A percentile compares a stretch with the other conserved stretches of the same genome.
Conservation (phyloP, 2,888 invertebrate species). For the Homarus gammarus region DNA sequence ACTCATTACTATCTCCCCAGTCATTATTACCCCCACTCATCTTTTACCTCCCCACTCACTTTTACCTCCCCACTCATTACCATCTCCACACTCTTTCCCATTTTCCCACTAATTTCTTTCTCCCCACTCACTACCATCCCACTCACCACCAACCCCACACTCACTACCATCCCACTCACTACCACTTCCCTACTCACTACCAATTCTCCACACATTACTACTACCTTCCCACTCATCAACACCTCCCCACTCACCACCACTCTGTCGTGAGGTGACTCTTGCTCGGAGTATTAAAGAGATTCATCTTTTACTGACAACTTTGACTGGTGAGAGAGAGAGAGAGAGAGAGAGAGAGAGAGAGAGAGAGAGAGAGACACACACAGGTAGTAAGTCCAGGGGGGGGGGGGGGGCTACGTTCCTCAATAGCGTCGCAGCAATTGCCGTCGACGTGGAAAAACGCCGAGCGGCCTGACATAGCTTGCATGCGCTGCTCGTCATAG, state of each 20-base stretch:
- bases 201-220: too few species aligned
- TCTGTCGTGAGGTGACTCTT: neutral
- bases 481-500: neutral
- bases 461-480: neutral
- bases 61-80: neutral
- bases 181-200: too few species aligned
- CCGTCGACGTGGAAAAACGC: too few species aligned
- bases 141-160: neutral
- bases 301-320: too few species aligned
- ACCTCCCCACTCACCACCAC: neutral
- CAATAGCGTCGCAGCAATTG: too few species aligned
- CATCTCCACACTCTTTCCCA: neutral
- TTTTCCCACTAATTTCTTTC: conserved; percentile 1
- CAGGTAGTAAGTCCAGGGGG: too few species aligned
- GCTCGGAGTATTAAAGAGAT: too few species aligned
- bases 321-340: too few species aligned
- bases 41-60: neutral
- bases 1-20: neutral
- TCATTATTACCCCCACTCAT: too few species aligned
- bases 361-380: conserved; percentile 30
- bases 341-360: too few species aligned
- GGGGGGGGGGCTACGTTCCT: too few species aligned
- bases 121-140: neutral
- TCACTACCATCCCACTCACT: too few species aligned
- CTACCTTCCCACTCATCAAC: neutral